Base-by-base conservation (phyloP, 2,888 invertebrate genomes). In the Conops quadrifasciatus region DNA sequence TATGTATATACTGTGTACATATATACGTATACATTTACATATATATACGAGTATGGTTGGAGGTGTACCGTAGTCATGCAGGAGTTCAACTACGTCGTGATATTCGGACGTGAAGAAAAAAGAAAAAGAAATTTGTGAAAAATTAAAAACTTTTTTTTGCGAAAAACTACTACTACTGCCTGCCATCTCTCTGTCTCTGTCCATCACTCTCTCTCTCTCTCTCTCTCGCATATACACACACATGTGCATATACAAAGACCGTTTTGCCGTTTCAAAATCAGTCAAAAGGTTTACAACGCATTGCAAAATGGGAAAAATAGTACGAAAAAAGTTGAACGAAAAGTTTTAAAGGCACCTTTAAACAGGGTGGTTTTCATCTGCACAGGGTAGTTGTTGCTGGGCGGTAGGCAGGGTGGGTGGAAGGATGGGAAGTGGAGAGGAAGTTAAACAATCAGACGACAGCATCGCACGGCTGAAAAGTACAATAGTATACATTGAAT, bases 281-380 rank as follows among this genome's bases (percentile, higher is more conserved):
- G 36, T 9, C 36, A 36, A 36, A 36, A 36, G 36, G 36, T 36
- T 36, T 36, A 36, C 36, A 9, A 36, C 36, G 56, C 11, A 4
- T 16, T 13, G 26, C 24, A 19, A 43, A 4, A 60, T 51, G 59
- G 36, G n/a, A 30, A 24, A 60, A n/a, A 45, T 51, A 36, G 51
- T 30, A 28, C 47, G 77, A 78, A 77, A 68, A 69, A 51, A 56
- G 72, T 16, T 63, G 64, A 47, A 26, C 69, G 11, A 58, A 60
- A 15, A 51, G 36, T 36, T n/a, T 15, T 63, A 47, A 4, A 36
- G 36, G 36, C 51, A 71, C 2, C 7, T 1, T 26, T 28, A 28
- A 3, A n/a, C 59, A 60, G 30, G 13, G 28, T 16, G 21, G 16
- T 47, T 36, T 58, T 59, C 36, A 65, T 11, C n/a, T 68, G 9